Percentiles rank a stretch among this genome's conserved stretches.
Evolutionary conservation across 2,113 vertebrate species (phyloP).

Genomic region (Hyaena hyaena): DNA sequence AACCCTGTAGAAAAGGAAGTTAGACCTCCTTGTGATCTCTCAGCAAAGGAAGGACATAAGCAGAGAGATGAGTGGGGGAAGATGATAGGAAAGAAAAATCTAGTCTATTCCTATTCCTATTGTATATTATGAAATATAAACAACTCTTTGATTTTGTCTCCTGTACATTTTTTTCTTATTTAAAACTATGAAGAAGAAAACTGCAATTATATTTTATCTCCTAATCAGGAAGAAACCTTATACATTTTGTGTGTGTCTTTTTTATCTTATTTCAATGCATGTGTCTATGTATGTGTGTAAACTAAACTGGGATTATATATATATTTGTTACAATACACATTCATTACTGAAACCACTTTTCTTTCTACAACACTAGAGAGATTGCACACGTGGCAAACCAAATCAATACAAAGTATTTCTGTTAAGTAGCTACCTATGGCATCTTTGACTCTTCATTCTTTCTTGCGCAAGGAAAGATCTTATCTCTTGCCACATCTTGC

Average conservation of each 20-base stretch:
- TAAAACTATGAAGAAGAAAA: conserved; percentile 13
- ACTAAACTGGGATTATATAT: neutral
- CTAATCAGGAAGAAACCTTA: neutral
- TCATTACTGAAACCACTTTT: neutral
- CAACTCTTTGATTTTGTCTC: neutral
- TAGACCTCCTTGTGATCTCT: neutral
- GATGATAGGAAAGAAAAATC: neutral
- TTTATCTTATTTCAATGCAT: neutral
- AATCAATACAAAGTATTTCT: neutral
- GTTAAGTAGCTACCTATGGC: neutral
- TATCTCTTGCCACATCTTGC: neutral
- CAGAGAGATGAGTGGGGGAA: neutral
- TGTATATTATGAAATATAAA: neutral
- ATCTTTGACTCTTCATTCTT: neutral
- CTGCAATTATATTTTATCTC: neutral
- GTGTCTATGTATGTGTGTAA: neutral
- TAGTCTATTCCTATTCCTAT: neutral
- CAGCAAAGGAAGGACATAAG: neutral
- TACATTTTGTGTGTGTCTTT: neutral
- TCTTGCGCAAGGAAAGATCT: neutral
- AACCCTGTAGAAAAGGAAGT: neutral
- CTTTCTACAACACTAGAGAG: neutral
- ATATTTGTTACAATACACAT: neutral
- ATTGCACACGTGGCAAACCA: neutral
- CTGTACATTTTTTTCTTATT: neutral